These are phyloP conservation scores for Cyprinus carpio DNA, from an alignment of 2,113 vertebrate species.

Conservation along the genomic window DNA sequence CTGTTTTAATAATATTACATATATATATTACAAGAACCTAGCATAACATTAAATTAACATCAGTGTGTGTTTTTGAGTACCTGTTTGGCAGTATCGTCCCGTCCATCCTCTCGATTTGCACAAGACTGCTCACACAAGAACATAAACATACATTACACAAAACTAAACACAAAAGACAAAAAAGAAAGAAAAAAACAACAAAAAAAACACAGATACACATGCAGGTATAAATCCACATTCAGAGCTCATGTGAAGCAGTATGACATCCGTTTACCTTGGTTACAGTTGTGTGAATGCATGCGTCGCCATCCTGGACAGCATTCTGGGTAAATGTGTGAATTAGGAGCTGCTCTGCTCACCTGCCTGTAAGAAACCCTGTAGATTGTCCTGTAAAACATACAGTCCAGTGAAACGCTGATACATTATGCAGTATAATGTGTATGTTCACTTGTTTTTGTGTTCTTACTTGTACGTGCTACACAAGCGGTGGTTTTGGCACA, in stretches of 20 bases:
- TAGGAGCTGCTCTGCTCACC: conserved; percentile 58
- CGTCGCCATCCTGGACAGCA: conserved; percentile 91
- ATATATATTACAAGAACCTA: no score
- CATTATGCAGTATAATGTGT: not conserved
- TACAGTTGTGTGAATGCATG: conserved; percentile 73
- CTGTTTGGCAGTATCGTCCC: conserved; percentile 82
- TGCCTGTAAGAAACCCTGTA: conserved; percentile 84
- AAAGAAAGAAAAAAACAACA: no score
- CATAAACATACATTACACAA: no score
- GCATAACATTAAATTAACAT: not conserved
- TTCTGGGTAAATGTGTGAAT: conserved; percentile 59
- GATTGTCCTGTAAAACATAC: conserved; percentile 76
- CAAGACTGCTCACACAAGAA: conserved; percentile 81
- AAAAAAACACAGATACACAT: not conserved
- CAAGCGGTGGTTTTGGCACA: conserved; percentile 81
- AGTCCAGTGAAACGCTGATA: conserved; percentile 58
- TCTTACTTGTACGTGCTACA: conserved; percentile 94
- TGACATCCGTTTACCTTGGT: conserved; percentile 76
- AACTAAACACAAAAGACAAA: no score
- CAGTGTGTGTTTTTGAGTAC: conserved; percentile 64
- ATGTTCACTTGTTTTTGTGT: conserved; percentile 24
- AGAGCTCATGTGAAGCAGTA: no score
- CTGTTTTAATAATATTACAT: no score
- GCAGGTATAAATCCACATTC: not conserved
- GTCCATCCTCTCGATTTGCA: conserved; percentile 79